A percentile compares a stretch with the other conserved stretches of the same genome.
Conservation (phyloP, 2,113 vertebrate genomes). For the Microcebus tavaratra region DNA sequence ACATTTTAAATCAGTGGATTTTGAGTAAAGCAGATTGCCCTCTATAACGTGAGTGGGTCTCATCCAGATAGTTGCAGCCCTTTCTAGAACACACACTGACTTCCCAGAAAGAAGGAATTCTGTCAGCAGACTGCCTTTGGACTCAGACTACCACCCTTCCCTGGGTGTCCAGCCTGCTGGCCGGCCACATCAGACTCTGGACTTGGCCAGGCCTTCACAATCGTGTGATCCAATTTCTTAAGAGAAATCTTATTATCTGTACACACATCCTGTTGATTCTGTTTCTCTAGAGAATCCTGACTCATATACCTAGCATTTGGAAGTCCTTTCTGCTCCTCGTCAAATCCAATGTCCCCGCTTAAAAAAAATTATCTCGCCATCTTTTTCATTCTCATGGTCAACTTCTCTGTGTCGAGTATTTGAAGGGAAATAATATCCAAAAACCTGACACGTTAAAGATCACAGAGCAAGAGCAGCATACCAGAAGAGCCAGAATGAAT, state of each 20-base stretch:
- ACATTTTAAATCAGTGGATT: not conserved
- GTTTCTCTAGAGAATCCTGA: not conserved
- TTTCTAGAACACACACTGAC: not conserved
- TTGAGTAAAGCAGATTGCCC: not conserved
- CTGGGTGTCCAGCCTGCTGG: not conserved
- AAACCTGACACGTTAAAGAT: not conserved
- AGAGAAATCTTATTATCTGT: no score
- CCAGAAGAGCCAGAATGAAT: not conserved
- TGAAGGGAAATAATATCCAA: not conserved
- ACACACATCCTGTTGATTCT: not conserved
- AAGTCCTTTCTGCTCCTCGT: not conserved
- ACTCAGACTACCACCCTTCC: not conserved
- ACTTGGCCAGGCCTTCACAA: not conserved
- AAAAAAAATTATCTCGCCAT: not conserved
- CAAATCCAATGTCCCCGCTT: not conserved
- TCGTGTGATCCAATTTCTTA: not conserved
- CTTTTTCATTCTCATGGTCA: not conserved
- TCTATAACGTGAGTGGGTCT: not conserved
- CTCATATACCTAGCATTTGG: not conserved
- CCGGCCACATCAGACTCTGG: not conserved
- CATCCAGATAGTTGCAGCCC: not conserved
- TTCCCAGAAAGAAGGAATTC: not conserved
- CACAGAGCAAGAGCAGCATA: not conserved
- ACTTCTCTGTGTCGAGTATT: not conserved
- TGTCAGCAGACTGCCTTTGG: not conserved